Conservation (phyloP, 2,797 vertebrate species). For the Enteromius unitaeniatus region DNA sequence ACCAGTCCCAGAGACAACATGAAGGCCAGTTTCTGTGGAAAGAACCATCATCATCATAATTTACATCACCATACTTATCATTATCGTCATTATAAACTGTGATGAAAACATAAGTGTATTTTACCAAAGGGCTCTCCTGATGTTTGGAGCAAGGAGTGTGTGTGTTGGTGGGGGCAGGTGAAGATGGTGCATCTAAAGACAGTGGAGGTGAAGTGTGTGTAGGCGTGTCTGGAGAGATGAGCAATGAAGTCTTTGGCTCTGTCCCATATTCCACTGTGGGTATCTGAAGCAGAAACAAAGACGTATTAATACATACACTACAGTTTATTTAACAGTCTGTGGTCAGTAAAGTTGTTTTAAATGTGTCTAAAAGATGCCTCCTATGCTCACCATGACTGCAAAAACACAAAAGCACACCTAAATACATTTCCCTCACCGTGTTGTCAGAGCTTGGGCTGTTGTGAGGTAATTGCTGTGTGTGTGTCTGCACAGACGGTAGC, state of each 20-base stretch:
- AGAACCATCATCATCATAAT: constrained; percentile 43
- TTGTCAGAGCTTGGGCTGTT: constrained; percentile 41
- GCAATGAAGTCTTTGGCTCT: constrained; percentile 83
- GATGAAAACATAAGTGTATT: background rate
- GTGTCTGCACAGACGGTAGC: constrained; percentile 69
- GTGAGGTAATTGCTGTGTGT: constrained; percentile 65
- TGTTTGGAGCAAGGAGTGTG: constrained; percentile 82
- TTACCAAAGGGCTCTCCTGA: constrained; percentile 88
- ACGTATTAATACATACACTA: background rate
- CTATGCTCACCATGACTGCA: background rate
- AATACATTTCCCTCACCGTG: constrained; percentile 26
- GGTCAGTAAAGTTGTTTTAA: background rate
- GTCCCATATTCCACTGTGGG: constrained; percentile 72
- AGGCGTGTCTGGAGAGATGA: constrained; percentile 58
- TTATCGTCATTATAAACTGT: constrained; percentile 13
- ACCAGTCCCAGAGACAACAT: constrained; percentile 90
- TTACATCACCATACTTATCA: constrained; percentile 11
- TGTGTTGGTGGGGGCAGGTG: constrained; percentile 71
- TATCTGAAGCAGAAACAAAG: constrained; percentile 45
- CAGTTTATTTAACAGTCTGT: background rate
- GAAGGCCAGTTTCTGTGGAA: constrained; percentile 89
- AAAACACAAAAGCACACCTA: background rate
- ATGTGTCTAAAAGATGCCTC: background rate
- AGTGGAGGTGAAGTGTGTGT: constrained; percentile 43
- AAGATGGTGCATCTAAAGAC: constrained; percentile 23